Percentiles rank a stretch among this genome's conserved stretches.
phyloP scores from a whole-genome alignment of 2,113 vertebrate species.

The Merops nubicus region DNA sequence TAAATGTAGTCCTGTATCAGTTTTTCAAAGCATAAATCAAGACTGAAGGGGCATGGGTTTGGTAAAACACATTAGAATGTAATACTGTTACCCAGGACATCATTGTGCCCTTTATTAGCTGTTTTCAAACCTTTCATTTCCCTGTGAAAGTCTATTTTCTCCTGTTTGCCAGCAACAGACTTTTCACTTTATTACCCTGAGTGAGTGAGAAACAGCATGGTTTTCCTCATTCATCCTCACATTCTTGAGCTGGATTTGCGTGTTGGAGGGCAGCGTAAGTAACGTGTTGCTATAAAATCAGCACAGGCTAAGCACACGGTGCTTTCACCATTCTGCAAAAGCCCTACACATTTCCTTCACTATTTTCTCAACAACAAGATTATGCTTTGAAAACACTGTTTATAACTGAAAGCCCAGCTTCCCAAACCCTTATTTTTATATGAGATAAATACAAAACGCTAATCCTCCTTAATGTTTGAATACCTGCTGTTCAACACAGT shows the following conservation, averaged over 20 bases:
- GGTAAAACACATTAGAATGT: not conserved
- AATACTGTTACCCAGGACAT: not conserved
- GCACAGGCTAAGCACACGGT: no score
- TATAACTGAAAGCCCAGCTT: not conserved
- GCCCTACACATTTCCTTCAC: no score
- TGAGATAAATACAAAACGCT: accelerated
- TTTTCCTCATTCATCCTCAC: not conserved
- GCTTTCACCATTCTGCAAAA: no score
- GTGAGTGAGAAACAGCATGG: not conserved
- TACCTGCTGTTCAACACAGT: not conserved
- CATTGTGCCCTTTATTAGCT: not conserved
- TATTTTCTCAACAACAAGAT: not conserved
- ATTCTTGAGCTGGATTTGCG: not conserved
- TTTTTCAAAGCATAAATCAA: not conserved
- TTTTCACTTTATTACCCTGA: not conserved
- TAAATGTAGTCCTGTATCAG: not conserved
- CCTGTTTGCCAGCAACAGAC: not conserved
- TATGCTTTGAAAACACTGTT: not conserved
- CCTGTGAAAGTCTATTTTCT: not conserved
- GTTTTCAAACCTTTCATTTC: not conserved
- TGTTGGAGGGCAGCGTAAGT: not conserved
- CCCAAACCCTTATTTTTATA: not conserved
- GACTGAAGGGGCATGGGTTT: not conserved
- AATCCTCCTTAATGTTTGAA: not conserved
- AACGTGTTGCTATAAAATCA: not conserved